Conservation (phyloP, 2,888 invertebrate genomes). For the Nebria salina region DNA sequence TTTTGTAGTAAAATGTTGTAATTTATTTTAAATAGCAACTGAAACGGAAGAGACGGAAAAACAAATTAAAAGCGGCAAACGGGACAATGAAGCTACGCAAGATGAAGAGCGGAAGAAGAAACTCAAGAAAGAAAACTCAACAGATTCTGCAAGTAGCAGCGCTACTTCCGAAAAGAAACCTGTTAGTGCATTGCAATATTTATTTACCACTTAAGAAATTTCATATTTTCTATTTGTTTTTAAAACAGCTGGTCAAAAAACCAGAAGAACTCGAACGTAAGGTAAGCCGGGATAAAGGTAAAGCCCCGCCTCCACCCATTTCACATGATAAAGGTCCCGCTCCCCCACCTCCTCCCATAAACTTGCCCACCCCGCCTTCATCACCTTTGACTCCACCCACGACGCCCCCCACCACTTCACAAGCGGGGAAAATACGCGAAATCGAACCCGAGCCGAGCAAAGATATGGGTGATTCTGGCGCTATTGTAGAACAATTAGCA, state of each 20-base stretch:
- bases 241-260: slow-evolving; percentile 74
- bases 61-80: slow-evolving; percentile 48
- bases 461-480: slow-evolving; percentile 49
- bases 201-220: not conserved
- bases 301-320: slow-evolving; percentile 74
- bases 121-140: slow-evolving; percentile 52
- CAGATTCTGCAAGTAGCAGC: slow-evolving; percentile 49
- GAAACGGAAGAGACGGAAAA: slow-evolving; percentile 58
- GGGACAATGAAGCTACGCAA: slow-evolving; percentile 39
- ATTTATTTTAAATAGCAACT: slow-evolving; percentile 57
- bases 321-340: slow-evolving; percentile 51
- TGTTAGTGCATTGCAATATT: slow-evolving; percentile 45
- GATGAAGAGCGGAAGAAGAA: slow-evolving; percentile 50
- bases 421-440: slow-evolving; percentile 32
- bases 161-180: slow-evolving; percentile 53
- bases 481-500: slow-evolving; percentile 55
- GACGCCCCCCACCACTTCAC: slow-evolving; percentile 52
- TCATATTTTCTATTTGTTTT: slow-evolving; percentile 13
- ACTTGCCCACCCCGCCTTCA: slow-evolving; percentile 60
- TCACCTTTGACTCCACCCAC: slow-evolving; percentile 59
- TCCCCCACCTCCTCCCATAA: slow-evolving; percentile 51
- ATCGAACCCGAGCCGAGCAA: slow-evolving; percentile 3
- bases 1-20: not conserved
- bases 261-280: slow-evolving; percentile 65
- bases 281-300: slow-evolving; percentile 77